Conservation (phyloP, 2,113 vertebrate species). For the Hiodon tergisus region DNA sequence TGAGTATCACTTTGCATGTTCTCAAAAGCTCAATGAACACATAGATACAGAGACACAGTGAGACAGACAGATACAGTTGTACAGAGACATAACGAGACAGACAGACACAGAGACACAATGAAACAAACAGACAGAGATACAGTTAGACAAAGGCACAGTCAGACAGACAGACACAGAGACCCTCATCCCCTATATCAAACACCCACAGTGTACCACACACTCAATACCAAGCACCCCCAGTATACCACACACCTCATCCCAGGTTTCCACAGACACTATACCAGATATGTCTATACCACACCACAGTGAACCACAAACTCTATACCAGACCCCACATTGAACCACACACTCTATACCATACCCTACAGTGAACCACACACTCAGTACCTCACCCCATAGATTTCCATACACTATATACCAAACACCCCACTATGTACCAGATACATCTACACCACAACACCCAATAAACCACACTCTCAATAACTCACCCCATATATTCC, state of each 20-base stretch:
- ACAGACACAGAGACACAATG: slow-evolving; percentile 71
- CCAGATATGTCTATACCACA: too few species aligned
- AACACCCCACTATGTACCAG: not conserved
- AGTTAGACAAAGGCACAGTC: too few species aligned
- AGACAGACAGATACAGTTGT: slow-evolving; percentile 19
- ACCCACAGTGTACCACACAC: not conserved
- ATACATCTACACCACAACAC: slow-evolving; percentile 32
- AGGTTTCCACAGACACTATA: too few species aligned
- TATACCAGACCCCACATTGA: not conserved
- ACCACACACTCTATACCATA: not conserved
- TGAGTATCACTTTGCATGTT: slow-evolving; percentile 56
- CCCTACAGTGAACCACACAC: not conserved
- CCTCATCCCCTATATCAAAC: not conserved
- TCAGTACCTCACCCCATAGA: not conserved
- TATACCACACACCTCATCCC: too few species aligned
- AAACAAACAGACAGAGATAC: slow-evolving; percentile 50
- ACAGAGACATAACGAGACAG: slow-evolving; percentile 22
- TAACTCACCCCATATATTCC: too few species aligned
- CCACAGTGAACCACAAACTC: too few species aligned
- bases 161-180: not conserved
- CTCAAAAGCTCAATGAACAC: slow-evolving; percentile 4
- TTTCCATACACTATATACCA: not conserved
- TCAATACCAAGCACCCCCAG: too few species aligned
- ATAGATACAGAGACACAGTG: slow-evolving; percentile 20
- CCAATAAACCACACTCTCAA: not conserved